These are phyloP conservation scores for Glossosoma conforme DNA, from an alignment of 1,140 invertebrate genomes.

Conservation along the genomic window DNA sequence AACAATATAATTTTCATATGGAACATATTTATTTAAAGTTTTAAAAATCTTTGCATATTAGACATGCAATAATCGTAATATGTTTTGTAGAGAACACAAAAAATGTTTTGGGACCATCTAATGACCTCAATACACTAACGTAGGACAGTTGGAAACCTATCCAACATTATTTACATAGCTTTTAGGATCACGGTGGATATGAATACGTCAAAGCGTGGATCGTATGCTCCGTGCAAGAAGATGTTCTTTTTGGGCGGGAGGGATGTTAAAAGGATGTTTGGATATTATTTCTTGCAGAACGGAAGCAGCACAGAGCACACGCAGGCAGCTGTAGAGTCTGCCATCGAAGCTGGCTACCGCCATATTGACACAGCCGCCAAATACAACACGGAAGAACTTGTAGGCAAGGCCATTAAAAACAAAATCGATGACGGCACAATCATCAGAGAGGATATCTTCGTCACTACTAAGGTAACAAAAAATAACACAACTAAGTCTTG, in stretches of 20 bases:
- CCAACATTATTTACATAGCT: neutral
- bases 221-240: neutral
- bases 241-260: slow-evolving; percentile 1
- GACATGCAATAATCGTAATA: neutral
- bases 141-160: too few species aligned
- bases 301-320: too few species aligned
- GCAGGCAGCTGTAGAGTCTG: slow-evolving; percentile 65
- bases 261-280: slow-evolving; percentile 19
- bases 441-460: slow-evolving; percentile 80
- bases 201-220: too few species aligned
- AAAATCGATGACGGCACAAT: slow-evolving; percentile 70
- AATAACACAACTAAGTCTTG: neutral
- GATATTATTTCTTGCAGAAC: too few species aligned
- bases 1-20: neutral
- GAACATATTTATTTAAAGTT: neutral
- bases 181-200: too few species aligned
- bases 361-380: slow-evolving; percentile 84
- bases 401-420: slow-evolving; percentile 69
- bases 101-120: neutral
- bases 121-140: neutral
- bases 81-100: neutral
- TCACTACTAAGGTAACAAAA: slow-evolving; percentile 65
- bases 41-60: too few species aligned
- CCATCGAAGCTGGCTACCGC: slow-evolving; percentile 80
- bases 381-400: slow-evolving; percentile 80